Base-by-base conservation (phyloP, 2,113 vertebrate species). In the Equus przewalskii region DNA sequence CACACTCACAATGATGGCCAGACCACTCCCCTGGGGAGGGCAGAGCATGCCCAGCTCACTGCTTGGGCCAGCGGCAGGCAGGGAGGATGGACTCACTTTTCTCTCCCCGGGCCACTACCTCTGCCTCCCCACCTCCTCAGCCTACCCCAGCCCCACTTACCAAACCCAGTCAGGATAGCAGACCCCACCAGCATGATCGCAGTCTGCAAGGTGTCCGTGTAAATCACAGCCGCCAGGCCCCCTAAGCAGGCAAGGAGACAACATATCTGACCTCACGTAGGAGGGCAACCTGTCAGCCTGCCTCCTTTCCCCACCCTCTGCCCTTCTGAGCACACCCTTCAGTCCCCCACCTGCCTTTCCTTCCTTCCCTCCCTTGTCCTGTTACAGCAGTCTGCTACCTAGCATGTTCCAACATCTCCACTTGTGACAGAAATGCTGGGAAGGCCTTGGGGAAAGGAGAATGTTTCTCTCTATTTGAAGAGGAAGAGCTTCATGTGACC, bases 191-290 rank as follows among this genome's bases (percentile, higher is more conserved):
- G 54, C 99, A 99, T 99, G 98, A 99, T 99, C 46, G 98, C 56
- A 0, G 99, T 99, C 97, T 99, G 99, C 69, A 99, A 97, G 6
- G 99, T 99, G 97, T 99, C 99, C 0, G 99, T 99, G 98, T 99
- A 99, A 98, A 99, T 99, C 97, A 99, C 99, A 58, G 99, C 99
- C 4, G 99, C 99, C 92, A 99, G 98, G 83, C 99, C 99, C 98
- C 99, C 99, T 99, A 88, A 21, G 24, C 67, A 88, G n/a, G 41
- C 95, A 92, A 70, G 89, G 72, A 93, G 73, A 98, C 90, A 67
- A 65, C 16, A 65, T 7, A 9, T 62, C 7, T 75, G 62, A 75
- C 56, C 44, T 79, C 26, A 14, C 2, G 3, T 1, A 49, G 36
- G 33, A 65, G 14, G 26, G 26, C 0, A 1, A 33, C 33, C 26